phyloP scores from a whole-genome alignment of 2,888 invertebrate species.

The Ferrisia virgata region DNA sequence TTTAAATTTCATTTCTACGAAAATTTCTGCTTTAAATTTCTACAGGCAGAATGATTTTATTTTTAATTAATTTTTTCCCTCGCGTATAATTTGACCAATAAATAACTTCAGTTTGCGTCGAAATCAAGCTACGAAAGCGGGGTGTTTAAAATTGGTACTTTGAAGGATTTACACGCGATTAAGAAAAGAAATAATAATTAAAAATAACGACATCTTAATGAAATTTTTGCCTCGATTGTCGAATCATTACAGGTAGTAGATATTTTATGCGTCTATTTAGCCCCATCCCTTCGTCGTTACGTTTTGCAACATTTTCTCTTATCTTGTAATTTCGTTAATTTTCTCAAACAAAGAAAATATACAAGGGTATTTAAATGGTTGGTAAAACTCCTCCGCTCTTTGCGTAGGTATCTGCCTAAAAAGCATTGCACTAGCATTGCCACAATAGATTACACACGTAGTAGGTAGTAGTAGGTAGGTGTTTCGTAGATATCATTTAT shows the following conservation, averaged over 20 bases:
- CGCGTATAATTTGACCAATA: no score
- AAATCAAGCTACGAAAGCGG: no score
- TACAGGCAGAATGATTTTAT: no score
- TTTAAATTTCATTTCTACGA: no score
- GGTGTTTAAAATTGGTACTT: neutral
- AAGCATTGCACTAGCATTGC: neutral
- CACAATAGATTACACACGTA: neutral
- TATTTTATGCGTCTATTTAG: neutral
- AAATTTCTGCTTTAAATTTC: no score
- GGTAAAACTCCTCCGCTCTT: neutral
- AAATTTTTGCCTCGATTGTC: neutral
- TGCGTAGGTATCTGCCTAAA: neutral
- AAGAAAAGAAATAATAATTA: neutral
- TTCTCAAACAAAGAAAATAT: neutral
- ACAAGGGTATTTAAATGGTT: neutral
- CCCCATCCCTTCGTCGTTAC: neutral
- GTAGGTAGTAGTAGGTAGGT: no score
- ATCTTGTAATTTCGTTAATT: neutral
- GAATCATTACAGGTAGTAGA: neutral
- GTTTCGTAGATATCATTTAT: no score
- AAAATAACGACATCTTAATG: constrained; percentile 4
- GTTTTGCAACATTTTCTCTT: neutral
- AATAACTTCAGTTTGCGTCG: no score
- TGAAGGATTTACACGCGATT: neutral
- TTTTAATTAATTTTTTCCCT: no score